Evolutionary conservation across 2,797 vertebrate genomes (phyloP), one percentile per base, ranked within the genome.

Genomic region (Urocyon cinereoargenteus): DNA sequence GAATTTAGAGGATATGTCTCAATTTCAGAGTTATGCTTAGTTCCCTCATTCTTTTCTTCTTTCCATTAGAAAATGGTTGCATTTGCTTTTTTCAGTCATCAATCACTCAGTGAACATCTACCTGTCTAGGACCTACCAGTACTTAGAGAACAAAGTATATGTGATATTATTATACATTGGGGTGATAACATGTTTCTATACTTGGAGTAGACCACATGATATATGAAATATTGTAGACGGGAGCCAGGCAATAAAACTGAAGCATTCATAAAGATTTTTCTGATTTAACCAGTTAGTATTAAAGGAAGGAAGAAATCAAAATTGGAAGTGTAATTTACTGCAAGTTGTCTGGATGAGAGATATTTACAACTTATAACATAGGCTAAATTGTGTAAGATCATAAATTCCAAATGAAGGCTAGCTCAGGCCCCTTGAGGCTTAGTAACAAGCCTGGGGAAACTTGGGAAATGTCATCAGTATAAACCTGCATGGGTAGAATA

Each of bases 241-340:
- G 57, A 96, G 83, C 82, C 78, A 49, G 22, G 83, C 57, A 62
- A 88, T 97, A 88, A 94, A 95, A 81, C 26, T 18, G 28, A 97
- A 97, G 82, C 55, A 68, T 88, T 95, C 89, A 24, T 94, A 89
- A 79, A 96, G 34, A 40, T 86, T 70, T 87, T 94, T 96, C 95
- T 90, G 40, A 95, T 94, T 87, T 95, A 92, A 92, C 92, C 53
- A 88, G 36, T 90, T 95, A 84, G 26, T 92, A 73, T 86, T 94
- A 86, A 96, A 78, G 96, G 61, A 93, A 97, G 68, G 82, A 86
- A 81, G 51, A 91, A 88, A 84, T 94, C 73, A 97, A 97, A 96
- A 94, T 96, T 86, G 49, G 53, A 88, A 97, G 70, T 92, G 28
- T 87, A 64, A 88, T 92, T 96, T 93, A 85, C 70, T 86, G 70